Evolutionary conservation across 2,113 vertebrate species (phyloP), one percentile per base, ranked within the genome.

Genomic region (Corvus moneduloides): DNA sequence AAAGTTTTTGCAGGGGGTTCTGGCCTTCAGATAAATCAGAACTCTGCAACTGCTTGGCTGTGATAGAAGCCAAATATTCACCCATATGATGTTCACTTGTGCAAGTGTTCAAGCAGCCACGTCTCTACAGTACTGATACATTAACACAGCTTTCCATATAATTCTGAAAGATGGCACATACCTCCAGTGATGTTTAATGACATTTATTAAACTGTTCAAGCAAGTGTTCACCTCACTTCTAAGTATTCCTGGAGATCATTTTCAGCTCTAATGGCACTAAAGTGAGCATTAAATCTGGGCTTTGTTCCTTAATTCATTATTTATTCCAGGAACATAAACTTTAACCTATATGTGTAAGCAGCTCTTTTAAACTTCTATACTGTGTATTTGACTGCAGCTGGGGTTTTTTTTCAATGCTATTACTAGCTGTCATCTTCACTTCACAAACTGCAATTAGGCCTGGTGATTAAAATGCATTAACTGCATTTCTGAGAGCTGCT

Each of bases 311-410:
- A 85, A 84, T 87, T 58, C 10, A 27, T 76, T 11, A 76, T 73
- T 93, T 83, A 93, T 77, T 74, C 67, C 37, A 48, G 32, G 55
- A 66, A 69, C 33, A 74, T 87, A 72, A 91, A 91, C 61, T 95
- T 84, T 59, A 85, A 93, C 54, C 54, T 74, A 7, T 49, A 68
- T 37, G 10, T n/a, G 24, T 58, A 94, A 80, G 37, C 37, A 76
- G 20, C 19, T 85, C 21, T 44, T 91, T 93, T 73, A 18, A 59
- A 78, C 11, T 76, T 87, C 66, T 27, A 22, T 23, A 58, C n/a
- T 41, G 11, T 62, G 18, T 49, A 62, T 76, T 73, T 76, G 46
- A 91, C 52, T 73, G 63, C 81, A 77, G 37, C 41, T 79, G 75
- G 13, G 8, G 3, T 35, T 37, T 46, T 30, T 86, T 68, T 35